Conservation (phyloP, 2,113 vertebrate genomes). For the Lophura nycthemera region DNA sequence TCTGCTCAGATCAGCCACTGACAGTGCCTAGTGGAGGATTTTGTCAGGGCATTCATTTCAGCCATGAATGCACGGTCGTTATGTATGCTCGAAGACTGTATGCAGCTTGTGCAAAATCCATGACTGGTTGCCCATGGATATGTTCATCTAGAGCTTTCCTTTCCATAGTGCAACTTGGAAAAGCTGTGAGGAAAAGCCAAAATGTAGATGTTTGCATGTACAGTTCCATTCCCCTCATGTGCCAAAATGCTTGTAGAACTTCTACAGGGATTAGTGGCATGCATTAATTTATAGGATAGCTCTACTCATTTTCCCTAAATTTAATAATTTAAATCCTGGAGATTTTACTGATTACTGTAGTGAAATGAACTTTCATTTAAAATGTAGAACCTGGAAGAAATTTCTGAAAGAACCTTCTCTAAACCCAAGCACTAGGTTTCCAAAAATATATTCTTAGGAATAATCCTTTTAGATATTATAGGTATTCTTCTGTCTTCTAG, state of each 20-base stretch:
- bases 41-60: background rate
- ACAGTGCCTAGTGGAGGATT: background rate
- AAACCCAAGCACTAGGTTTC: conserved; percentile 28
- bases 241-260: background rate
- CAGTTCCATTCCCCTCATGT: fast-evolving
- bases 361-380: conserved; percentile 14
- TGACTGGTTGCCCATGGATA: background rate
- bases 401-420: conserved; percentile 22
- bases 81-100: background rate
- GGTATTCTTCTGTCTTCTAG: background rate
- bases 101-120: background rate
- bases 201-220: background rate
- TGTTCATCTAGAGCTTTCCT: background rate
- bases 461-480: conserved; percentile 22
- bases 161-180: background rate
- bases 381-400: conserved; percentile 31
- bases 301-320: conserved; percentile 19
- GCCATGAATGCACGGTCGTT: background rate
- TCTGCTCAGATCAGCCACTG: background rate
- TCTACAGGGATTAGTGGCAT: background rate
- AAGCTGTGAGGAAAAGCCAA: background rate
- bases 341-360: conserved; percentile 20
- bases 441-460: conserved; percentile 23
- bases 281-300: background rate
- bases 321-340: conserved; percentile 30